Evolutionary conservation across 2,888 invertebrate species (phyloP).

Genomic region (Megamerina dolium): DNA sequence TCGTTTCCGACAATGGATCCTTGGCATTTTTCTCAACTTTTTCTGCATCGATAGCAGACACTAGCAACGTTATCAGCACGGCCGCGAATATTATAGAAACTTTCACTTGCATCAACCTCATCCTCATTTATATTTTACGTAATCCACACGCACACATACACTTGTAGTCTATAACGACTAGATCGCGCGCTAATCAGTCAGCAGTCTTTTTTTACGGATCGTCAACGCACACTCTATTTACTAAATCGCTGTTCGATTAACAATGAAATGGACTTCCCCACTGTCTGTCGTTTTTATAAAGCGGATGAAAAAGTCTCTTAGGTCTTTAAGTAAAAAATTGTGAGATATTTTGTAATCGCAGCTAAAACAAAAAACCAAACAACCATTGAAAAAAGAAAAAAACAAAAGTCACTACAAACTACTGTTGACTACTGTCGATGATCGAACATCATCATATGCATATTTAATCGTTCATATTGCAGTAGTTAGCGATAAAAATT

Average conservation of each 20-base stretch:
- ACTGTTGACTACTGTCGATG: too few relatives aligned
- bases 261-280: constrained; percentile 46
- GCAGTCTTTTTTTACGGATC: neutral
- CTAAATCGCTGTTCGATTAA: constrained; percentile 32
- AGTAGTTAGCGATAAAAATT: too few relatives aligned
- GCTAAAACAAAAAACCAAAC: too few relatives aligned
- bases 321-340: neutral
- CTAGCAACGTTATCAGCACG: constrained; percentile 7
- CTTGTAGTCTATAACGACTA: neutral
- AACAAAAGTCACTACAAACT: too few relatives aligned
- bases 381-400: too few relatives aligned
- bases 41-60: constrained; percentile 9
- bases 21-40: constrained; percentile 1
- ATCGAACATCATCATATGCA: too few relatives aligned
- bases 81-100: constrained; percentile 17
- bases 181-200: constrained; percentile 1
- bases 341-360: neutral
- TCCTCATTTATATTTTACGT: too few relatives aligned
- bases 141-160: neutral
- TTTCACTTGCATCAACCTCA: constrained; percentile 25
- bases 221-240: constrained; percentile 8
- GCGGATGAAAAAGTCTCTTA: constrained; percentile 27
- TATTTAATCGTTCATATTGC: too few relatives aligned
- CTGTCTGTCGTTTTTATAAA: constrained; percentile 47
- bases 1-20: neutral